Percentiles rank a stretch among this genome's conserved stretches.
Conservation (phyloP, 2,113 vertebrate species). For the Balaeniceps rex region DNA sequence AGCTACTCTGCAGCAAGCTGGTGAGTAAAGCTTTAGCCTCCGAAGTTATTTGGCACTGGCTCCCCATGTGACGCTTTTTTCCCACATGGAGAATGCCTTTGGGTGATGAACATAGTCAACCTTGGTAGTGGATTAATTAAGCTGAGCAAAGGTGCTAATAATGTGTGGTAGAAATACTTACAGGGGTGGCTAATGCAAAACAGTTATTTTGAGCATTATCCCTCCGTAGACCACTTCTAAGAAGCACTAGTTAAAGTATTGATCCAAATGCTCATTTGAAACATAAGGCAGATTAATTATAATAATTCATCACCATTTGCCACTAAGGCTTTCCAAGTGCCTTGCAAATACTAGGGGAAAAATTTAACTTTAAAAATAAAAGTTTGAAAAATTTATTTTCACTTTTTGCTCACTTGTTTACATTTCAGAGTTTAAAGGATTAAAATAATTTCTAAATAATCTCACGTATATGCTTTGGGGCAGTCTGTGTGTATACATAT, state of each 20-base stretch:
- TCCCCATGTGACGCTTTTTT: background rate
- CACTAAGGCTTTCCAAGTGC: background rate
- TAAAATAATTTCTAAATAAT: background rate
- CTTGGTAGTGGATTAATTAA: background rate
- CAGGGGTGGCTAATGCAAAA: background rate
- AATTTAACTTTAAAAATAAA: background rate
- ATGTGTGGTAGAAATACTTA: background rate
- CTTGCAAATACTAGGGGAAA: background rate
- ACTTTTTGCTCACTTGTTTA: background rate
- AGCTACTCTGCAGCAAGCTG: background rate
- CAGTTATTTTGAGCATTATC: background rate
- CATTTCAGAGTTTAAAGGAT: background rate
- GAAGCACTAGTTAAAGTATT: background rate
- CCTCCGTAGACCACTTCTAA: background rate
- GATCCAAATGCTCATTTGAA: background rate
- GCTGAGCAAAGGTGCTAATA: background rate
- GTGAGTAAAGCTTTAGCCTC: background rate
- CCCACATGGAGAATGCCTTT: background rate
- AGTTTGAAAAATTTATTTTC: background rate
- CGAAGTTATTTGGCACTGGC: background rate
- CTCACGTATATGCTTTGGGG: background rate
- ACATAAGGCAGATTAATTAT: background rate
- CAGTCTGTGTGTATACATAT: background rate
- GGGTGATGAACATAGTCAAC: background rate
- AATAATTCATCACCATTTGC: background rate